A percentile compares a stretch with the other conserved stretches of the same genome.
Evolutionary conservation across 1,140 invertebrate genomes (phyloP).

Genomic region (Meloidogyne chitwoodi): DNA sequence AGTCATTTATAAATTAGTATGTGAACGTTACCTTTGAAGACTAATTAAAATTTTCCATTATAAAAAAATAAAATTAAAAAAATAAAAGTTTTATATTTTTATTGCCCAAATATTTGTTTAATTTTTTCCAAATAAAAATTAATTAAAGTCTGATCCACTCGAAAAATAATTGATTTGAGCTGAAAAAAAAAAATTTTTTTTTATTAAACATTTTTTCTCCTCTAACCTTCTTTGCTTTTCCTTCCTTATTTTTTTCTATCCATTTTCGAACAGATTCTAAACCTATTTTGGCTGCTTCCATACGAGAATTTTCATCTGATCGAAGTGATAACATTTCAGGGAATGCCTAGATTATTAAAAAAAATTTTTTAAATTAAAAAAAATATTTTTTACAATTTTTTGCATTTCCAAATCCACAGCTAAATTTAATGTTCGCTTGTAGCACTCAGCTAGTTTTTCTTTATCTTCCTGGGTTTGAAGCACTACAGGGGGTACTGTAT

Average conservation of each 20-base stretch:
- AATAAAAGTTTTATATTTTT: not conserved
- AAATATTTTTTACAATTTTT: not conserved
- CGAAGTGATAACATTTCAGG: slow-evolving; percentile 10
- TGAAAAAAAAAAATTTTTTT: not conserved
- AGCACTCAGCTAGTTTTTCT: slow-evolving; percentile 16
- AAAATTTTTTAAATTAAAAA: not conserved
- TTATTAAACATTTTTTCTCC: not conserved
- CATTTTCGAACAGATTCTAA: slow-evolving; percentile 8
- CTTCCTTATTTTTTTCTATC: not conserved
- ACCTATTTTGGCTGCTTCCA: slow-evolving; percentile 5
- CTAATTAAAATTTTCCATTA: too few species aligned
- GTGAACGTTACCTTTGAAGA: too few species aligned
- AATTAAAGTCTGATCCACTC: not conserved
- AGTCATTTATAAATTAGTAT: too few species aligned
- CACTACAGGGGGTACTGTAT: slow-evolving; percentile 10
- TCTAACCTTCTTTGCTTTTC: not conserved
- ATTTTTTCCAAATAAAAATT: not conserved
- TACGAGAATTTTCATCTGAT: not conserved
- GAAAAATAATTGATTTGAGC: slow-evolving; percentile 1
- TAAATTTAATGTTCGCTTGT: not conserved
- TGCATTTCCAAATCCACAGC: not conserved
- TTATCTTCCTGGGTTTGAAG: slow-evolving; percentile 9
- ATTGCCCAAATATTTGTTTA: not conserved
- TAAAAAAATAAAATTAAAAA: not conserved
- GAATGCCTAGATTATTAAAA: not conserved